A percentile compares a stretch with the other conserved stretches of the same genome.
phyloP scores from a whole-genome alignment of 2,888 invertebrate genomes.

The Gari tellinella region DNA sequence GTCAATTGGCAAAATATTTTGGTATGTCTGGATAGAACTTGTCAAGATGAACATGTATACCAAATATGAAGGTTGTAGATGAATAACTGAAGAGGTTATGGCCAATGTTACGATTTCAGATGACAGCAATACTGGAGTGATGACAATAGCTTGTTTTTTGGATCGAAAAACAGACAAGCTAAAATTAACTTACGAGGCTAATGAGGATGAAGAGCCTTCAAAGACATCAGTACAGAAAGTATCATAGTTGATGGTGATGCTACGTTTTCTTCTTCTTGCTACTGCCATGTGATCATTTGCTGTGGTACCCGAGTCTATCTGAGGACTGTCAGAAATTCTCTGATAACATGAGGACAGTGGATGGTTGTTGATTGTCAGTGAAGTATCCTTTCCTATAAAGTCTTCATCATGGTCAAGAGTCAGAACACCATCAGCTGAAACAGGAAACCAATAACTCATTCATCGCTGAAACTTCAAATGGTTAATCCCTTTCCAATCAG shows the following conservation, averaged over 20 bases:
- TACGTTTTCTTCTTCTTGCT: constrained; percentile 3
- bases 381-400: neutral
- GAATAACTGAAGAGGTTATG: too few species aligned
- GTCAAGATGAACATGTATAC: neutral
- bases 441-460: too few species aligned
- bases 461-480: too few species aligned
- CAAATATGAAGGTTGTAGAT: too few species aligned
- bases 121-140: too few species aligned
- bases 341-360: constrained; percentile 41
- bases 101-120: too few species aligned
- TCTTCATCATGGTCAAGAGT: neutral
- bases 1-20: neutral
- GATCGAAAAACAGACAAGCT: too few species aligned
- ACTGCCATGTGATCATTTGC: neutral
- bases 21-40: neutral
- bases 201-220: neutral
- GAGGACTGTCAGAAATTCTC: constrained; percentile 41
- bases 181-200: too few species aligned
- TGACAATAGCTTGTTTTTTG: too few species aligned
- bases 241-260: constrained; percentile 24
- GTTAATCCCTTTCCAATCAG: too few species aligned
- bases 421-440: constrained; percentile 1
- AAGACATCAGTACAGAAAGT: constrained; percentile 37
- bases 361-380: constrained; percentile 28
- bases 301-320: constrained; percentile 3